Evolutionary conservation across 2,113 vertebrate genomes (phyloP).

Genomic region (Ceyx cyanopectus): DNA sequence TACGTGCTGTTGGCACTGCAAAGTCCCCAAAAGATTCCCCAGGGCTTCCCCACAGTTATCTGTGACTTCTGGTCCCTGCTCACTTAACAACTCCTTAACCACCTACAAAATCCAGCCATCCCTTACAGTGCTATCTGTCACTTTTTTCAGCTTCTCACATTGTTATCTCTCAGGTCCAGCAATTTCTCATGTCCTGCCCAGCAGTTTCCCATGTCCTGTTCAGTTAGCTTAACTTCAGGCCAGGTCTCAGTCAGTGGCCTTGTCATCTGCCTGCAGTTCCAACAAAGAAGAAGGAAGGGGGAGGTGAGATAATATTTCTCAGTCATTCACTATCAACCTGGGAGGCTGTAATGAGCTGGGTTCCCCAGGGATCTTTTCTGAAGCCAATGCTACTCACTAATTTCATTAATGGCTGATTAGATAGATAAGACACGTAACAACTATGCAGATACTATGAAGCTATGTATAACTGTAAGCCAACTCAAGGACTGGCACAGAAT

Average conservation of each 20-base stretch:
- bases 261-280: neutral
- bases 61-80: neutral
- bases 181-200: neutral
- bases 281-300: neutral
- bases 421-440: neutral
- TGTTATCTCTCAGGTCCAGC: neutral
- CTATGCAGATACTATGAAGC: neutral
- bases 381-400: neutral
- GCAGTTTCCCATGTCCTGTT: conserved; percentile 10
- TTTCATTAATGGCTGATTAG: neutral
- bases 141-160: neutral
- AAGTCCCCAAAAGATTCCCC: neutral
- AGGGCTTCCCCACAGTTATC: neutral
- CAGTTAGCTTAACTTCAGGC: neutral
- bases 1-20: neutral
- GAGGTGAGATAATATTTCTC: neutral
- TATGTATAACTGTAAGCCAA: neutral
- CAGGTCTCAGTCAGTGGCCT: neutral
- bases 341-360: neutral
- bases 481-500: neutral
- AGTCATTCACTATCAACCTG: neutral
- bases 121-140: neutral
- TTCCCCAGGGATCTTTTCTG: neutral
- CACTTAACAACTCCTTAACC: neutral
- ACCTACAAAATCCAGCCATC: neutral